Conservation (phyloP, 2,888 invertebrate genomes). For the Andricus quercusramuli region DNA sequence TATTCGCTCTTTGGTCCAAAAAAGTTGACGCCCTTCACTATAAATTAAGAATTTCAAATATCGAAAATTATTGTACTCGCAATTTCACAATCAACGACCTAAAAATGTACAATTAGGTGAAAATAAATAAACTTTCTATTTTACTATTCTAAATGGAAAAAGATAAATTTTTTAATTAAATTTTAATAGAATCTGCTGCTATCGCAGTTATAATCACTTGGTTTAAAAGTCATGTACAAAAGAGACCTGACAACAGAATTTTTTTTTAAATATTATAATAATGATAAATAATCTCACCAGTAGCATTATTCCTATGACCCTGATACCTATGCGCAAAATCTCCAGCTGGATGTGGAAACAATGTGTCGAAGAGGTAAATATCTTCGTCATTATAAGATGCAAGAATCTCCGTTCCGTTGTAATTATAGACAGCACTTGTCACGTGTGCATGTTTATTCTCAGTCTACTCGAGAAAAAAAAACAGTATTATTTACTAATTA, state of each 20-base stretch:
- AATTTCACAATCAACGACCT: too few species aligned
- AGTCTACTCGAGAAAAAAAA: constrained; percentile 2
- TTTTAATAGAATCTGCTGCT: too few species aligned
- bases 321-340: constrained; percentile 81
- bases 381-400: constrained; percentile 97
- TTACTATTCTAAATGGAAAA: too few species aligned
- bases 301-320: constrained; percentile 81
- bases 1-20: constrained; percentile 95
- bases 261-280: neutral
- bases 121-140: too few species aligned
- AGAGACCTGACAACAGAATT: too few species aligned
- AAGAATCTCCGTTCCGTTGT: constrained; percentile 93
- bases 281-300: constrained; percentile 59
- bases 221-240: too few species aligned
- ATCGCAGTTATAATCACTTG: too few species aligned
- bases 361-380: constrained; percentile 91
- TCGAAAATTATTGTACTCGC: too few species aligned
- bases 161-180: too few species aligned
- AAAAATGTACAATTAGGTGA: too few species aligned
- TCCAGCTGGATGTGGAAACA: constrained; percentile 77
- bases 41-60: constrained; percentile 53
- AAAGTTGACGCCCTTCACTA: constrained; percentile 95
- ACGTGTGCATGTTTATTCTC: constrained; percentile 82
- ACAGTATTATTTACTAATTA: constrained; percentile 23
- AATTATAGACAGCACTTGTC: constrained; percentile 94